phyloP scores from a whole-genome alignment of 1,140 invertebrate species.

The Magallana ariakensis region DNA sequence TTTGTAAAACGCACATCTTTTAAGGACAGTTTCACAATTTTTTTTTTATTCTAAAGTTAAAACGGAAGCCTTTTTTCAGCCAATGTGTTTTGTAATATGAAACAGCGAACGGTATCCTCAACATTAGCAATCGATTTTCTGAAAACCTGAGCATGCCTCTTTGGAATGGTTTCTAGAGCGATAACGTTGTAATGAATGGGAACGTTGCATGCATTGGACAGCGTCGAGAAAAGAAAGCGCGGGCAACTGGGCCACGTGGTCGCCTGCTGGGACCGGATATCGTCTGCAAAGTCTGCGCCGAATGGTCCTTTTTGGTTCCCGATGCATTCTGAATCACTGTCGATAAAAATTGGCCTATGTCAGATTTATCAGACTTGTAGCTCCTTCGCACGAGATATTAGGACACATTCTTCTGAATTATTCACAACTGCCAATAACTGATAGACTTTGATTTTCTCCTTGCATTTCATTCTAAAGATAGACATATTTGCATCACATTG shows the following conservation, averaged over 20 bases:
- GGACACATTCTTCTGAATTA: constrained; percentile 34
- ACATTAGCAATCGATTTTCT: not conserved
- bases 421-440: constrained; percentile 30
- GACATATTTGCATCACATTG: not conserved
- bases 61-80: not conserved
- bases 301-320: not conserved
- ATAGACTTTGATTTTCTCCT: constrained; percentile 23
- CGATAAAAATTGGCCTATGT: constrained; percentile 13
- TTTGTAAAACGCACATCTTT: too few relatives aligned
- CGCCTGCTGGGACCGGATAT: constrained; percentile 17
- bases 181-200: constrained; percentile 31
- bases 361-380: constrained; percentile 24
- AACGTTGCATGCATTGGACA: constrained; percentile 30
- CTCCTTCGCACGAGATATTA: constrained; percentile 9
- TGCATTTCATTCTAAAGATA: not conserved
- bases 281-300: not conserved
- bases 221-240: not conserved
- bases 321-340: constrained; percentile 22
- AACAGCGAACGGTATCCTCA: not conserved
- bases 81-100: not conserved
- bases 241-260: constrained; percentile 4
- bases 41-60: too few relatives aligned
- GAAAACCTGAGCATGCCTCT: not conserved
- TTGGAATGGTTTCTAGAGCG: constrained; percentile 15
- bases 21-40: too few relatives aligned